A percentile compares a stretch with the other conserved stretches of the same genome.
phyloP scores from a whole-genome alignment of 2,888 invertebrate genomes.

The Nemoura dubitans region DNA sequence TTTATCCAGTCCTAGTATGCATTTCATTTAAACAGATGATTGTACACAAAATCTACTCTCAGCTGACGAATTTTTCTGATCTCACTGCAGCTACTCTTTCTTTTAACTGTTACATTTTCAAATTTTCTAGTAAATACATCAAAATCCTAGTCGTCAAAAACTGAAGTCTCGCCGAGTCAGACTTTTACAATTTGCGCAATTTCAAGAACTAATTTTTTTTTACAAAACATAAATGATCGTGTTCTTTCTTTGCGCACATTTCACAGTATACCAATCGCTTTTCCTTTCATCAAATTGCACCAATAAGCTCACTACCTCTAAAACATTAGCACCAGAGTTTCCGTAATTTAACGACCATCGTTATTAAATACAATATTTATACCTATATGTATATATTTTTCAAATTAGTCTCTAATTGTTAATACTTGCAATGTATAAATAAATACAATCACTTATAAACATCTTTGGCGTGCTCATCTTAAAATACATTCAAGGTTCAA shows the following conservation, averaged over 20 bases:
- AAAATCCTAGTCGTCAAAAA: not conserved
- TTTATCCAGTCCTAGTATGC: too few species aligned
- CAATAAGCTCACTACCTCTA: not conserved
- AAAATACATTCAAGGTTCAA: not conserved
- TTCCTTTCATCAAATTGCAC: not conserved
- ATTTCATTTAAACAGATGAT: too few species aligned
- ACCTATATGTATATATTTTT: not conserved
- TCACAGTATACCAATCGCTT: not conserved
- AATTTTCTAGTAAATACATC: not conserved
- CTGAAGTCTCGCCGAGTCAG: not conserved
- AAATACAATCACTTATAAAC: constrained; percentile 21
- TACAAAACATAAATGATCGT: not conserved
- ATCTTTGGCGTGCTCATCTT: constrained; percentile 9
- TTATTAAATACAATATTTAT: not conserved
- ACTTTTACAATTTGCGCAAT: not conserved
- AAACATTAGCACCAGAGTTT: not conserved
- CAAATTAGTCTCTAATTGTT: not conserved
- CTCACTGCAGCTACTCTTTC: too few species aligned
- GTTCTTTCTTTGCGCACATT: not conserved
- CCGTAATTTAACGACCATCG: too few species aligned
- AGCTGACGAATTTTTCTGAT: too few species aligned
- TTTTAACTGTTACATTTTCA: not conserved
- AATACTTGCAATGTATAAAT: constrained; percentile 19
- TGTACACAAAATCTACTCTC: not conserved
- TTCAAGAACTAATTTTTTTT: not conserved